These are phyloP conservation scores for Acanthosepion pharaonis DNA, from an alignment of 2,888 invertebrate species.

Conservation along the genomic window DNA sequence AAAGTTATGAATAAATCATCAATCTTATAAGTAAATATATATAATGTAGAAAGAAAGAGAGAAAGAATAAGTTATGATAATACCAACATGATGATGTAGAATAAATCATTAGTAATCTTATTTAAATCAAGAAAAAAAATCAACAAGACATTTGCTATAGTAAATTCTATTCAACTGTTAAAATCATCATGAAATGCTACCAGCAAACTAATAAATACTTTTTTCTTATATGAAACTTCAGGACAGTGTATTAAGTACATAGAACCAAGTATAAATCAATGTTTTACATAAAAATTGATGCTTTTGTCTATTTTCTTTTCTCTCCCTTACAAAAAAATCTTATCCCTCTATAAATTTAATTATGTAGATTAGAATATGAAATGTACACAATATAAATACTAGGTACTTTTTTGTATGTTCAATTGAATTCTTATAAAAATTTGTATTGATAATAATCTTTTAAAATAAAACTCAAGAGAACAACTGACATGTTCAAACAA, in stretches of 20 bases:
- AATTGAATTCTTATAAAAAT: neutral
- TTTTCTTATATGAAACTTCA: neutral
- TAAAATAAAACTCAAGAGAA: neutral
- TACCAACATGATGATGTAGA: neutral
- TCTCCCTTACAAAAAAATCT: neutral
- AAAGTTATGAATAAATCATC: no score
- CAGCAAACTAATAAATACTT: neutral
- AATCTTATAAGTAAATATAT: no score
- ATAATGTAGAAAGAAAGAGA: no score
- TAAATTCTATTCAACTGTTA: no score
- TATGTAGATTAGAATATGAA: slow-evolving; percentile 17
- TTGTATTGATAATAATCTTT: slow-evolving; percentile 21
- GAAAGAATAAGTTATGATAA: no score
- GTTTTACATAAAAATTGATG: neutral
- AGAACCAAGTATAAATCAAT: neutral
- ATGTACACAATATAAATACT: slow-evolving; percentile 6
- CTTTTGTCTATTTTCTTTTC: neutral
- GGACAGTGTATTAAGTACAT: neutral
- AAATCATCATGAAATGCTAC: neutral
- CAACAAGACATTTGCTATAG: no score
- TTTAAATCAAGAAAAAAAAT: neutral
- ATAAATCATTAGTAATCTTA: neutral
- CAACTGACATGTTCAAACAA: slow-evolving; percentile 33
- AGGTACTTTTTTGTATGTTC: neutral
- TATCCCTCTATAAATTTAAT: neutral